Conservation (phyloP, 2,797 vertebrate genomes). For the Nasua narica region DNA sequence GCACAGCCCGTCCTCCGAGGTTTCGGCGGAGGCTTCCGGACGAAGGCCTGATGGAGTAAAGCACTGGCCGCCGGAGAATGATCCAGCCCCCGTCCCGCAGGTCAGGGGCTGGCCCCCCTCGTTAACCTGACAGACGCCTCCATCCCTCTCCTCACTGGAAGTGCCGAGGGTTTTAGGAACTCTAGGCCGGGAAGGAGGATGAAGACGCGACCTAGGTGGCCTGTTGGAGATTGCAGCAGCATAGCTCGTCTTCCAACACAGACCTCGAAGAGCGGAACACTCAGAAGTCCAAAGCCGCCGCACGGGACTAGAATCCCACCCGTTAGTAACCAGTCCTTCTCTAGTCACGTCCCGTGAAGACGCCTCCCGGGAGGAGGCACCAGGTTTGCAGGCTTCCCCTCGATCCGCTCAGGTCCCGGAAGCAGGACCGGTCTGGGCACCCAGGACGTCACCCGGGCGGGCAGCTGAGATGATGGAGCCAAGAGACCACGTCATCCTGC, state of each 20-base stretch:
- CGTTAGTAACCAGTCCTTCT: too few species aligned
- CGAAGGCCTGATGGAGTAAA: fast-evolving
- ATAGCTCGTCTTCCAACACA: background rate
- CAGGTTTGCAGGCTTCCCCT: background rate
- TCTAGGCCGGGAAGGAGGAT: background rate
- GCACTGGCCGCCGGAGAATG: fast-evolving
- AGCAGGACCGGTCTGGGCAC: background rate
- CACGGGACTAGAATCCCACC: background rate
- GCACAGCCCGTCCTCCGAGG: fast-evolving
- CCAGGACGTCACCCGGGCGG: background rate
- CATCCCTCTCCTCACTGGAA: background rate
- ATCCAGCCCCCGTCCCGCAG: background rate
- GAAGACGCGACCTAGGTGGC: background rate
- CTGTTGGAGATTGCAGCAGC: background rate
- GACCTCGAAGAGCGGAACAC: background rate
- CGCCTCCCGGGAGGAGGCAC: too few species aligned
- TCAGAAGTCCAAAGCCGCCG: background rate
- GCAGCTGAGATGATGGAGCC: background rate
- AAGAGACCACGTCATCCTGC: too few species aligned
- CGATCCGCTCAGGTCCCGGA: background rate
- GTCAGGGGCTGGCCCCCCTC: too few species aligned
- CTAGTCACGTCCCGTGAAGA: too few species aligned
- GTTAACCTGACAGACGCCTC: too few species aligned
- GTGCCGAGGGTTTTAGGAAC: background rate
- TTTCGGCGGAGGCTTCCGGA: background rate